Conservation (phyloP, 1,140 invertebrate species). For the Trichogramma pretiosum region DNA sequence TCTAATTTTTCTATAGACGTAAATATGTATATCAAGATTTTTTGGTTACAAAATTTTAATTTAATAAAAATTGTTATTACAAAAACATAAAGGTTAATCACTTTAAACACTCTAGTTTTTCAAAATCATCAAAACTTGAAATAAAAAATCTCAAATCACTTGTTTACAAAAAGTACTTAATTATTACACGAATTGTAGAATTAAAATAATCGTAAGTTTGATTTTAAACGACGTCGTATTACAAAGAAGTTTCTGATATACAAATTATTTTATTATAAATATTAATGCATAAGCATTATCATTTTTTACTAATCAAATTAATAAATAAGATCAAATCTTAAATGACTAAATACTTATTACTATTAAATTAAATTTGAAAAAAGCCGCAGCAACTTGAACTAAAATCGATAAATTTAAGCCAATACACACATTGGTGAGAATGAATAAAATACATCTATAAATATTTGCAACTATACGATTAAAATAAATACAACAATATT, state of each 20-base stretch:
- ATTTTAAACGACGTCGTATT: not conserved
- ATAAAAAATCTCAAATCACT: slow-evolving; percentile 1
- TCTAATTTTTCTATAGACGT: slow-evolving; percentile 2
- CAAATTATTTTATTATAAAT: slow-evolving; percentile 6
- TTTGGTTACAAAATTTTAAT: slow-evolving; percentile 6
- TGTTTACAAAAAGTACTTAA: slow-evolving; percentile 9
- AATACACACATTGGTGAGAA: slow-evolving; percentile 6
- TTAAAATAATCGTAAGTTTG: not conserved
- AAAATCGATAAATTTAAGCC: too few species aligned
- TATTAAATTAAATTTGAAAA: slow-evolving; percentile 2
- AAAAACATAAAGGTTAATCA: not conserved
- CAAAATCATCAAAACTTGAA: too few species aligned
- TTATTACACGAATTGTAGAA: not conserved
- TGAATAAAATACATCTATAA: not conserved
- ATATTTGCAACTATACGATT: not conserved
- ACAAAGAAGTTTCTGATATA: not conserved
- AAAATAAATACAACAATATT: slow-evolving; percentile 6
- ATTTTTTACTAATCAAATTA: not conserved
- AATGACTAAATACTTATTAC: slow-evolving; percentile 4
- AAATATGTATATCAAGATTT: not conserved
- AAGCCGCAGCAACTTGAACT: too few species aligned
- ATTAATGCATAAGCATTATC: slow-evolving; percentile 5
- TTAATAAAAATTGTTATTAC: not conserved
- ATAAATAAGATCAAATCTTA: too few species aligned
- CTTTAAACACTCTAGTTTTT: not conserved